A percentile compares a stretch with the other conserved stretches of the same genome.
Conservation (phyloP, 2,888 invertebrate species). For the Odiellus spinosus region DNA sequence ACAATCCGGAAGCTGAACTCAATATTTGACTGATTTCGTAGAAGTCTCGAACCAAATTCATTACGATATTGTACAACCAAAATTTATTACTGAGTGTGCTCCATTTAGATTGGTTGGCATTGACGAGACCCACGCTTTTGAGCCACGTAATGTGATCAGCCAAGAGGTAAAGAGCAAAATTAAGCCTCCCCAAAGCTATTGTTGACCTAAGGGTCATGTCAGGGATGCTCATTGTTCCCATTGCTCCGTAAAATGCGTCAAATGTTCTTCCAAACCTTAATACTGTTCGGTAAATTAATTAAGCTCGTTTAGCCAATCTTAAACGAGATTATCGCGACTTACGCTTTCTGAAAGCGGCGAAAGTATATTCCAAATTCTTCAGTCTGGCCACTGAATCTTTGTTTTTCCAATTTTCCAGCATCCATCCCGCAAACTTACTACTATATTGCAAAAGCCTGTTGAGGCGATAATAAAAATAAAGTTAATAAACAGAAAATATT, state of each 20-base stretch:
- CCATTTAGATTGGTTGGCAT: conserved; percentile 59
- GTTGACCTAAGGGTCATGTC: conserved; percentile 52
- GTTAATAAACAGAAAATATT: neutral
- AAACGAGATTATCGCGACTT: conserved; percentile 26
- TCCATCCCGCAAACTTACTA: conserved; percentile 60
- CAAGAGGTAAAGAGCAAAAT: conserved; percentile 58
- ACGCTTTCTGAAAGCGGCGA: conserved; percentile 77
- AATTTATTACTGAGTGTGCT: conserved; percentile 43
- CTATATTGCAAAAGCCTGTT: conserved; percentile 63
- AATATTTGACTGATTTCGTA: conserved; percentile 47
- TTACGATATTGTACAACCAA: conserved; percentile 64
- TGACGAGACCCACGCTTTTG: conserved; percentile 34
- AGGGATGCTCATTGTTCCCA: conserved; percentile 53
- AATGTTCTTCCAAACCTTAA: conserved; percentile 67
- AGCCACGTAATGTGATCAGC: conserved; percentile 79
- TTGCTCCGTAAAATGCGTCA: conserved; percentile 58
- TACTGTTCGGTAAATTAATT: conserved; percentile 40
- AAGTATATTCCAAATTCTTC: conserved; percentile 61
- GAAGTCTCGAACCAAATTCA: conserved; percentile 64
- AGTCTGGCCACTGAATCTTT: conserved; percentile 53
- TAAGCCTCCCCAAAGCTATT: conserved; percentile 58
- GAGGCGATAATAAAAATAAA: conserved; percentile 23
- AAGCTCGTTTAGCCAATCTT: neutral
- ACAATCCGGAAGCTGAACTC: no score
- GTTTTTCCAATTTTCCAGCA: conserved; percentile 44